Evolutionary conservation across 2,888 invertebrate species (phyloP).

Genomic region (Cancer borealis): DNA sequence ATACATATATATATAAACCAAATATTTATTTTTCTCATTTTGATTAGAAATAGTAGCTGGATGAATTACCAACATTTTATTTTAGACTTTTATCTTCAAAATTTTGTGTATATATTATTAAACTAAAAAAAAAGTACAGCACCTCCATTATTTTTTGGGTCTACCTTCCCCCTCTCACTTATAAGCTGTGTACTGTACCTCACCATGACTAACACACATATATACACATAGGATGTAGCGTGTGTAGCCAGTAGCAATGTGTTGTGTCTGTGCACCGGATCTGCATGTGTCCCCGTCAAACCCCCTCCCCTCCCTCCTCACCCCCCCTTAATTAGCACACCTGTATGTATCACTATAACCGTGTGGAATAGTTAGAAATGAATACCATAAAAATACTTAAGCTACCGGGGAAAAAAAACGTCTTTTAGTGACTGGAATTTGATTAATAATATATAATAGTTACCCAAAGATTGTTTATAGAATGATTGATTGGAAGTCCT

Average conservation of each 20-base stretch:
- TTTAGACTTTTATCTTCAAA: not conserved
- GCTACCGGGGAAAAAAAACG: no score
- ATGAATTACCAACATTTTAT: not conserved
- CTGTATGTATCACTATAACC: not conserved
- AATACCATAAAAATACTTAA: no score
- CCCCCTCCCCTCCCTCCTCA: not conserved
- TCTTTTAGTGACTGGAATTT: not conserved
- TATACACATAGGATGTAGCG: not conserved
- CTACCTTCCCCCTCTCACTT: not conserved
- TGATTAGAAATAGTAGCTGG: slow-evolving; percentile 22
- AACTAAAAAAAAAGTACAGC: not conserved
- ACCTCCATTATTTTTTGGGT: not conserved
- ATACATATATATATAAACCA: not conserved
- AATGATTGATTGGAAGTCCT: not conserved
- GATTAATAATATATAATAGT: not conserved
- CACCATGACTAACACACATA: not conserved
- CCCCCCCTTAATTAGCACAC: not conserved
- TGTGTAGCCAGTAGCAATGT: not conserved
- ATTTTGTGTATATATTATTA: slow-evolving; percentile 3
- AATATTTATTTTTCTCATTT: not conserved
- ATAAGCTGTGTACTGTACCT: not conserved
- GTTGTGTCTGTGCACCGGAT: not conserved
- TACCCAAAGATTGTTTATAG: not conserved
- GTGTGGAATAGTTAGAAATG: not conserved
- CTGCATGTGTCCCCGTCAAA: not conserved